Conservation (phyloP, 2,888 invertebrate genomes). For the Melanophora roralis region DNA sequence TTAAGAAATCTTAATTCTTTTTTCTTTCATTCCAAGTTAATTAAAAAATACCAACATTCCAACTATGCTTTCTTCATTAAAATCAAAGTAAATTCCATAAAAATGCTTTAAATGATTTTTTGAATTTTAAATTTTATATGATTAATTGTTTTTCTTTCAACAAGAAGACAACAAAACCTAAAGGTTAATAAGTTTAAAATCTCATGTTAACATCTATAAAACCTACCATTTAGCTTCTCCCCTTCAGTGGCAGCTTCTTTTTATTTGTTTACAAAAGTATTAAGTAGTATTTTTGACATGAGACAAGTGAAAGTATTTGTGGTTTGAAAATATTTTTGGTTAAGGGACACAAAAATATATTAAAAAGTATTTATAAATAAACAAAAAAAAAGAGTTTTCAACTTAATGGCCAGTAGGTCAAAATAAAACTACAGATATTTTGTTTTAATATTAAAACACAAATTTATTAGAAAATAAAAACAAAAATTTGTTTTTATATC, state of each 20-base stretch:
- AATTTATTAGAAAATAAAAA: too few species aligned
- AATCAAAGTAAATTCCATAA: background rate
- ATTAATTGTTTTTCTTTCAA: background rate
- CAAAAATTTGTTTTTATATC: too few species aligned
- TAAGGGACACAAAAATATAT: background rate
- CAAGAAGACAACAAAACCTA: too few species aligned
- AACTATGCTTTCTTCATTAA: too few species aligned
- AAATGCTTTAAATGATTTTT: background rate
- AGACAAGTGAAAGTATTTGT: constrained; percentile 32
- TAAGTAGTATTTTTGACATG: background rate
- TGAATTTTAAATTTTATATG: background rate
- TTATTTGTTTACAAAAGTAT: background rate
- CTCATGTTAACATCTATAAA: background rate
- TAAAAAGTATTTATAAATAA: too few species aligned
- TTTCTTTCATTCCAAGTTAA: too few species aligned
- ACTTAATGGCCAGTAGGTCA: too few species aligned
- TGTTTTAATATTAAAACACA: too few species aligned
- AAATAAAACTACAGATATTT: too few species aligned
- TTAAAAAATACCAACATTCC: too few species aligned
- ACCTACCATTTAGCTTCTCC: background rate
- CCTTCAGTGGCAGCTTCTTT: background rate
- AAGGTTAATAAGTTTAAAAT: constrained; percentile 2
- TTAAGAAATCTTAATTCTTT: too few species aligned
- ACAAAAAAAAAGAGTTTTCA: too few species aligned
- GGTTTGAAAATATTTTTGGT: background rate